These are phyloP conservation scores for Columba janthina DNA, from an alignment of 2,113 vertebrate genomes.

Conservation along the genomic window DNA sequence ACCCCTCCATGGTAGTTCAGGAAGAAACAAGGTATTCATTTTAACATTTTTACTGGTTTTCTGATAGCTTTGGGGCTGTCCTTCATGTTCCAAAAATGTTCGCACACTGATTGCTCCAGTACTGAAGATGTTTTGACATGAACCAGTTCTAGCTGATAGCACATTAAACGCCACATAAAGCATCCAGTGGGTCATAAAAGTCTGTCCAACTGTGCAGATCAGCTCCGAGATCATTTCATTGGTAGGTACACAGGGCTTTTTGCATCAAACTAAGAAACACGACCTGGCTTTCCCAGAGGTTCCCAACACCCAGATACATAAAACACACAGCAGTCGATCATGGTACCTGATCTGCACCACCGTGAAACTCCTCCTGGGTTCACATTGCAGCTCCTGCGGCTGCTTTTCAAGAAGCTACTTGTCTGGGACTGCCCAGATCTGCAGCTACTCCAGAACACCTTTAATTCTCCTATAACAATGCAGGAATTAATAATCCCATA, in stretches of 20 bases:
- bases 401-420: background rate
- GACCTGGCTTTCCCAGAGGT: background rate
- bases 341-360: accelerated
- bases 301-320: too few relatives aligned
- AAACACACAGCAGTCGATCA: accelerated
- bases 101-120: background rate
- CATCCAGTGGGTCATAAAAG: background rate
- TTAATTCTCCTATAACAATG: background rate
- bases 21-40: background rate
- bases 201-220: accelerated
- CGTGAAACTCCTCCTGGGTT: background rate
- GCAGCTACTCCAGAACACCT: background rate
- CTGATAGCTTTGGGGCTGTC: accelerated
- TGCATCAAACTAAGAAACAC: background rate
- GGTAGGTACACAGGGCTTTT: background rate
- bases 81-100: background rate
- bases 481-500: background rate
- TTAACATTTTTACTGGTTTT: background rate
- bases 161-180: background rate
- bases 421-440: background rate
- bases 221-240: accelerated
- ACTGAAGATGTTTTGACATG: background rate
- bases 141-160: background rate
- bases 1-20: background rate
- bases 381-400: accelerated